Evolutionary conservation across 2,888 invertebrate species (phyloP), one percentile per base, ranked within the genome.

Genomic region (Hyles lineata): DNA sequence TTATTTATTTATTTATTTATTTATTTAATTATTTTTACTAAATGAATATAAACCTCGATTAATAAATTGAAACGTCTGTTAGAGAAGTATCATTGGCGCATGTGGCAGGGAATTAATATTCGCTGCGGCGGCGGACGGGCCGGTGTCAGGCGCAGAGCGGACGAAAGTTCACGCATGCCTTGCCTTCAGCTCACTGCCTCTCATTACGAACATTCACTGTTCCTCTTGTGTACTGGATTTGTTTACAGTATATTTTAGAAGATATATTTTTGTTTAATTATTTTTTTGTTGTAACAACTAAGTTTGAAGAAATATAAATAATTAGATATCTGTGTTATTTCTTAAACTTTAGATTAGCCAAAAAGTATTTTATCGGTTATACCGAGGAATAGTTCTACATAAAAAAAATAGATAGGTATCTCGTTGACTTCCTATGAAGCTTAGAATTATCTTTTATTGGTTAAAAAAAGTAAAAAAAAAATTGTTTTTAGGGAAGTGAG

Each of bases 61-160:
- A 84, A 81, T 80, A 81, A 76, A 78, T 79, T 77, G 81, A 89
- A 86, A 85, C 85, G 81, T 84, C 84, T 84, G 79, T 79, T 80
- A 79, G 89, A 90, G 83, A 77, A 82, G 82, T 87, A 90, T 90
- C 87, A 87, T 85, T 82, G 70, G 74, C 76, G 85, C 79, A 84
- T 80, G 80, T 79, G 82, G 82, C 80, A 79, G 81, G 82, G 88
- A 90, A 92, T 92, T 92, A 92, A 91, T 92, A 92, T 90, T 90
- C 90, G 86, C 79, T 81, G 82, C 85, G 80, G 70, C 67, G 63
- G 50, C 62, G n/a, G 61, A 61, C 61, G 61, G 62, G n/a, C 67
- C 43, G 21, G 43, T 87, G 90, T 90, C 88, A 89, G 79, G 77
- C 77, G 76, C 90, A 89, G 87, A 80, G 79, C 80, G 79, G 83